These are phyloP conservation scores for Prorops nasuta DNA, from an alignment of 1,140 invertebrate genomes.

Conservation along the genomic window DNA sequence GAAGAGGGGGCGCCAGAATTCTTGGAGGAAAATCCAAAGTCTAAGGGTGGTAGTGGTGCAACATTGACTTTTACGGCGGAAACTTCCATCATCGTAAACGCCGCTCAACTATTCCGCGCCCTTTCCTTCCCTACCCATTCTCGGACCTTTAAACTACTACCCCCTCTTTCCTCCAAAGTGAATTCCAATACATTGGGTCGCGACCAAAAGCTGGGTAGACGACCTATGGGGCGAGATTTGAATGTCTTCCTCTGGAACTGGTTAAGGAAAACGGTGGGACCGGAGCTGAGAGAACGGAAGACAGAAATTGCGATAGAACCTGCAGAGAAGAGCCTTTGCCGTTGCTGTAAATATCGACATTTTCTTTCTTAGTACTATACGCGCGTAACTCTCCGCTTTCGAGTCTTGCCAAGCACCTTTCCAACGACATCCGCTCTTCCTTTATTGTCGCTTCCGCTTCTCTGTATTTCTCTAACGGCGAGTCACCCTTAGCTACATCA, in stretches of 20 bases:
- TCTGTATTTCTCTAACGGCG: background rate
- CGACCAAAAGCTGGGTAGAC: conserved; percentile 22
- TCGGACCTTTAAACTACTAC: too few species aligned
- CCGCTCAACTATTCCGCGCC: conserved; percentile 17
- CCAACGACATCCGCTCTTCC: background rate
- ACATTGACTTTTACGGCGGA: conserved; percentile 40
- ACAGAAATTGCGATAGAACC: conserved; percentile 16
- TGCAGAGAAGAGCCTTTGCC: conserved; percentile 2
- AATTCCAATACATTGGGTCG: conserved; percentile 39
- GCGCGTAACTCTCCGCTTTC: background rate
- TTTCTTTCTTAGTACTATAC: conserved; percentile 20
- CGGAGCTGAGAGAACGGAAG: conserved; percentile 3
- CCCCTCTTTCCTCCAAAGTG: conserved; percentile 33
- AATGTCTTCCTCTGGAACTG: conserved; percentile 37
- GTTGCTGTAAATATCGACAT: conserved; percentile 27
- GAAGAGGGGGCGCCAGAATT: conserved; percentile 8
- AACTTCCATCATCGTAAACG: conserved; percentile 37
- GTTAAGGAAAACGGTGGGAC: conserved; percentile 16
- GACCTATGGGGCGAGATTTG: conserved; percentile 27
- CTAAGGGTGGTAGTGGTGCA: conserved; percentile 23
- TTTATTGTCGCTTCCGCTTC: background rate
- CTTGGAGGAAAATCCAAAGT: too few species aligned
- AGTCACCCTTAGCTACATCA: background rate
- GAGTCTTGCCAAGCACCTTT: background rate
- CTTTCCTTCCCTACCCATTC: too few species aligned